phyloP scores from a whole-genome alignment of 2,113 vertebrate species.

The Dascyllus trimaculatus region DNA sequence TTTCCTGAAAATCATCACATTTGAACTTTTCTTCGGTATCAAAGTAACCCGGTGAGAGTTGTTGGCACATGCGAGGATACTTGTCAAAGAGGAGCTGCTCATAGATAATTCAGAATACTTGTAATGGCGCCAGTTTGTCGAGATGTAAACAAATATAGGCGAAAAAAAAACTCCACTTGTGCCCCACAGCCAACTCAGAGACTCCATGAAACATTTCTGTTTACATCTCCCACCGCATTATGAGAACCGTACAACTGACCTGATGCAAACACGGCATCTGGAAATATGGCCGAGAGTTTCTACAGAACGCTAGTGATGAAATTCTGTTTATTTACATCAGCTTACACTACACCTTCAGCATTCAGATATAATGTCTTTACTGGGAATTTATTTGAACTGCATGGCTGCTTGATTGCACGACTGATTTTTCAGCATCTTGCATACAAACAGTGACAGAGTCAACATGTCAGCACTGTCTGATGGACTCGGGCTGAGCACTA shows the following conservation, averaged over 20 bases:
- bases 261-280: not conserved
- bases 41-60: too few species aligned
- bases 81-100: not conserved
- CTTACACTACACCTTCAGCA: too few species aligned
- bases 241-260: not conserved
- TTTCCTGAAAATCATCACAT: not conserved
- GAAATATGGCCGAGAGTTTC: not conserved
- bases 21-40: too few species aligned
- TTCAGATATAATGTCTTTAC: not conserved
- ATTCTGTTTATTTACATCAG: not conserved
- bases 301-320: not conserved
- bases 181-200: not conserved
- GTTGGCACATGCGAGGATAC: not conserved
- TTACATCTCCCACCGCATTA: not conserved
- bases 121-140: not conserved
- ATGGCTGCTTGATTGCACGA: not conserved
- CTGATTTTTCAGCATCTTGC: conserved; percentile 1
- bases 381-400: not conserved
- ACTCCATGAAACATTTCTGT: not conserved
- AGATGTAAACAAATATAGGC: not conserved
- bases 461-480: not conserved
- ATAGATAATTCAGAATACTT: not conserved
- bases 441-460: not conserved
- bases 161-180: not conserved
- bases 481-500: not conserved